phyloP scores from a whole-genome alignment of 2,113 vertebrate species.

The Myotis lucifugus region DNA sequence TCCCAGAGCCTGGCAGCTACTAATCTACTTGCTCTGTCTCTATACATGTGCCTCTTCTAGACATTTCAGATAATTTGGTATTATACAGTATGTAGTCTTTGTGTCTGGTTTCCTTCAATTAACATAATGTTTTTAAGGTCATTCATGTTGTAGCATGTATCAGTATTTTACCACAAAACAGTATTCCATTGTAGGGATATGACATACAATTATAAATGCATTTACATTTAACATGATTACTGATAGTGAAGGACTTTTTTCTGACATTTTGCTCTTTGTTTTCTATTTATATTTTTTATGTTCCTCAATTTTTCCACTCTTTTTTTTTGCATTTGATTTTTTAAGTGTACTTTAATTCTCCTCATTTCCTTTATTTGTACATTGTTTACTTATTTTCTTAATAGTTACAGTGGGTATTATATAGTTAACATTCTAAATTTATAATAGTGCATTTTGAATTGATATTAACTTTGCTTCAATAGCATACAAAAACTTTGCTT shows the following conservation, averaged over 20 bases:
- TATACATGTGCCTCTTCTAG: too few species aligned
- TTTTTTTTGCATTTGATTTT: not conserved
- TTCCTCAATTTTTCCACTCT: not conserved
- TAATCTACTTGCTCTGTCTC: too few species aligned
- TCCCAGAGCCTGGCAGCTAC: too few species aligned
- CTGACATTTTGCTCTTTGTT: not conserved
- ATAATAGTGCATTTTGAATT: not conserved
- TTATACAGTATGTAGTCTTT: too few species aligned
- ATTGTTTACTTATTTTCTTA: not conserved
- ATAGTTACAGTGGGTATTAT: not conserved
- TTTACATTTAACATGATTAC: conserved; percentile 8
- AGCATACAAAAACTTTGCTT: not conserved
- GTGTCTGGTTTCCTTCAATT: too few species aligned
- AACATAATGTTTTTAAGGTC: too few species aligned
- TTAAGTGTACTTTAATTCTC: not conserved
- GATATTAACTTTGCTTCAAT: not conserved
- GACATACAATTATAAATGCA: not conserved
- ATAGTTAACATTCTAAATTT: not conserved
- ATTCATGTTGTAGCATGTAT: not conserved
- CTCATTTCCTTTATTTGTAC: not conserved
- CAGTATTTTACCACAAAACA: not conserved
- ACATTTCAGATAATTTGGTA: too few species aligned
- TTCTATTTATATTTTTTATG: not conserved
- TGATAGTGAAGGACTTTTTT: not conserved
- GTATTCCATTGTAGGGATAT: not conserved